A percentile compares a stretch with the other conserved stretches of the same genome.
Conservation (phyloP, 2,888 invertebrate species). For the Campopleginae sp. region DNA sequence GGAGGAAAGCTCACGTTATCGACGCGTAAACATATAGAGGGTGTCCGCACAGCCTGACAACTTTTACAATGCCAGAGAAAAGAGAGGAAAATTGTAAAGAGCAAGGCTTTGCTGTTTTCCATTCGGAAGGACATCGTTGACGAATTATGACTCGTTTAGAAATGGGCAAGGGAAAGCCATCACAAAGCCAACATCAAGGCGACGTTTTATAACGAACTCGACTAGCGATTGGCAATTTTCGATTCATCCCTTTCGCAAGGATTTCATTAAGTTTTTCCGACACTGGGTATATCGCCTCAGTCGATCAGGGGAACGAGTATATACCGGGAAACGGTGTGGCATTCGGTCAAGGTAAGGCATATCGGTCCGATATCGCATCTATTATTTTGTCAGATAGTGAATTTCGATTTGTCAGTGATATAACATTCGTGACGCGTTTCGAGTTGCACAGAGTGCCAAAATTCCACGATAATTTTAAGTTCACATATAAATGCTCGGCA, state of each 20-base stretch:
- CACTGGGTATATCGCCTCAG: neutral
- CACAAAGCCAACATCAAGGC: neutral
- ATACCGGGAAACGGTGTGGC: slow-evolving; percentile 44
- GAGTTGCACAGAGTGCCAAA: slow-evolving; percentile 36
- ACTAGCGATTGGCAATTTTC: neutral
- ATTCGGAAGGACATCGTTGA: neutral
- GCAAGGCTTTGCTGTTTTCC: neutral
- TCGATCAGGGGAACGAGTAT: neutral
- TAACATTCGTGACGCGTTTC: slow-evolving; percentile 48
- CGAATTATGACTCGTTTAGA: neutral
- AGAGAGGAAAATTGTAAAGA: neutral
- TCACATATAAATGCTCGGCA: neutral
- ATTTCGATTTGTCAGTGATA: slow-evolving; percentile 41
- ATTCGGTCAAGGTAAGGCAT: slow-evolving; percentile 75
- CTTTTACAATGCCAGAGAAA: neutral
- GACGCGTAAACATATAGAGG: neutral
- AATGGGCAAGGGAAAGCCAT: neutral
- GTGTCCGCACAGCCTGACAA: neutral
- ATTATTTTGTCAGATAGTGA: slow-evolving; percentile 61
- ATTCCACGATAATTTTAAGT: slow-evolving; percentile 18
- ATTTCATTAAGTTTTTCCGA: neutral
- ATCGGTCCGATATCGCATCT: slow-evolving; percentile 57
- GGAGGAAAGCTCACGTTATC: slow-evolving; percentile 1
- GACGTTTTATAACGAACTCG: neutral
- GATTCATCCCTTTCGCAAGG: neutral